These are phyloP conservation scores for Tortricodes alternella DNA, from an alignment of 2,888 invertebrate species.

Conservation along the genomic window DNA sequence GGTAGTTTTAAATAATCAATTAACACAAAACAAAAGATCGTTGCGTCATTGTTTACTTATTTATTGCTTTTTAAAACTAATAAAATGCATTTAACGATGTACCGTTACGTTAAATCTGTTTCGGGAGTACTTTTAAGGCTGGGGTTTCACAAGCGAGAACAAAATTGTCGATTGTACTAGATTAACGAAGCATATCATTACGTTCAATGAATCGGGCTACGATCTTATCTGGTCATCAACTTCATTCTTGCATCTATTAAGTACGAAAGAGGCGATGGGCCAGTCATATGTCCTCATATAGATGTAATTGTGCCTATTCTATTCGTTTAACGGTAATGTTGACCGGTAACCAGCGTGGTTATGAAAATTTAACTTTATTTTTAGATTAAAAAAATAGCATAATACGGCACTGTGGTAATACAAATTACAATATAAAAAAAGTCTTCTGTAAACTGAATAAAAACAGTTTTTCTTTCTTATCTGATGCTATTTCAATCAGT, in stretches of 20 bases:
- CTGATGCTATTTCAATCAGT: too few relatives aligned
- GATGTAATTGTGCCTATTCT: conserved; percentile 5
- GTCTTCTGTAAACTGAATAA: too few relatives aligned
- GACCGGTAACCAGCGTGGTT: too few relatives aligned
- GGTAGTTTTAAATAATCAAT: conserved; percentile 22
- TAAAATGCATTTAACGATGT: conserved; percentile 18
- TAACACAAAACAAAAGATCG: conserved; percentile 21
- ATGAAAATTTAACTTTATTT: too few relatives aligned
- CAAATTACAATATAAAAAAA: too few relatives aligned
- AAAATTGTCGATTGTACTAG: conserved; percentile 72
- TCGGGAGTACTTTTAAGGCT: conserved; percentile 36
- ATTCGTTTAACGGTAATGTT: background rate
- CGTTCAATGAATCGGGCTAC: conserved; percentile 70
- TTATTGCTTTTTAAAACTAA: conserved; percentile 27
- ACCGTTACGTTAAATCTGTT: conserved; percentile 12
- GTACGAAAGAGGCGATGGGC: conserved; percentile 45
- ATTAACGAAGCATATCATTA: conserved; percentile 80
- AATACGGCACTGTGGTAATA: too few relatives aligned
- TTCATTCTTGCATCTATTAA: conserved; percentile 72
- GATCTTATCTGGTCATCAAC: conserved; percentile 74
- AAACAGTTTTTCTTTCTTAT: too few relatives aligned
- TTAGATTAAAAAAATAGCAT: too few relatives aligned
- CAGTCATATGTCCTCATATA: conserved; percentile 35
- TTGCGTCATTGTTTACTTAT: conserved; percentile 20
- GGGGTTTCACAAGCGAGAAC: conserved; percentile 52